Conservation (phyloP, 2,888 invertebrate species). For the Pteria penguin region DNA sequence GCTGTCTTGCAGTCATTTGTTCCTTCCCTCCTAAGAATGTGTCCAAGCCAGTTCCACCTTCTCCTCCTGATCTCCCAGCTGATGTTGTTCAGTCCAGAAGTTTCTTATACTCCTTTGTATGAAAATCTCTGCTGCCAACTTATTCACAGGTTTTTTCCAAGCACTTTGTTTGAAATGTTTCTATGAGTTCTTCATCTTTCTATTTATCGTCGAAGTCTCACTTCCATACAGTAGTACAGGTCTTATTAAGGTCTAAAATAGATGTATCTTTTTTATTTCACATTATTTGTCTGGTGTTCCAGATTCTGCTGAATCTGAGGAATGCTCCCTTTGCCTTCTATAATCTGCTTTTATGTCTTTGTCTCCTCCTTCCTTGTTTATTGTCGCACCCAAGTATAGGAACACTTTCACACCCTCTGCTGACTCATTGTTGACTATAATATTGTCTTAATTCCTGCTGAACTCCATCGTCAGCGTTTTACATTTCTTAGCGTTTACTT, state of each 20-base stretch:
- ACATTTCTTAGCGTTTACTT: conserved; percentile 13
- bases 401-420: not conserved
- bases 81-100: not conserved
- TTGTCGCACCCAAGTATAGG: not conserved
- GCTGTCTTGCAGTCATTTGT: conserved; percentile 10
- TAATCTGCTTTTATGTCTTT: too few relatives aligned
- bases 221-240: conserved; percentile 17
- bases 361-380: not conserved
- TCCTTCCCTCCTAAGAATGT: conserved; percentile 19
- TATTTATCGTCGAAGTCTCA: conserved; percentile 9
- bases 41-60: conserved; percentile 24
- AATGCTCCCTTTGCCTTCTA: too few relatives aligned
- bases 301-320: too few relatives aligned
- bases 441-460: not conserved
- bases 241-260: too few relatives aligned
- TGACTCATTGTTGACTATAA: not conserved
- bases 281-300: too few relatives aligned
- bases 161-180: not conserved
- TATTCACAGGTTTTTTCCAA: not conserved
- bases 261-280: too few relatives aligned
- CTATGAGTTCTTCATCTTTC: not conserved
- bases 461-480: conserved; percentile 1
- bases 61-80: conserved; percentile 10
- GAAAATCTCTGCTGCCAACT: conserved; percentile 12
- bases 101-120: conserved; percentile 19